A percentile compares a stretch with the other conserved stretches of the same genome.
Evolutionary conservation across 2,797 vertebrate species (phyloP).

Genomic region (Sebastes iracundus): DNA sequence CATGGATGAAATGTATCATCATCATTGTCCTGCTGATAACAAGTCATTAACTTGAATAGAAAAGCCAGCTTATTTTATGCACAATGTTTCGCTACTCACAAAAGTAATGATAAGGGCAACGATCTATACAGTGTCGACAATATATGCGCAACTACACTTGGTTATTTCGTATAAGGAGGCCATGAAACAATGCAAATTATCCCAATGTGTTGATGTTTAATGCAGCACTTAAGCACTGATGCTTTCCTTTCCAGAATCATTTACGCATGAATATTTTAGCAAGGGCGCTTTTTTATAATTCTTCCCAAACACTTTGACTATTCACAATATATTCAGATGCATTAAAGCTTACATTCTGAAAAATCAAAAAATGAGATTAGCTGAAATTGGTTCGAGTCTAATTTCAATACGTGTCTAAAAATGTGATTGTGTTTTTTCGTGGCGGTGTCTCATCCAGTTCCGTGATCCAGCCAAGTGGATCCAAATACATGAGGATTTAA

Average conservation of each 20-base stretch:
- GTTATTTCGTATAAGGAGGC: not conserved
- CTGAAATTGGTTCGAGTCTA: constrained; percentile 41
- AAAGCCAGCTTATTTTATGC: not conserved
- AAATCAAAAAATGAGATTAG: constrained; percentile 49
- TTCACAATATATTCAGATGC: constrained; percentile 21
- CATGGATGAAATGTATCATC: constrained; percentile 4
- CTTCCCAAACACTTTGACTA: constrained; percentile 7
- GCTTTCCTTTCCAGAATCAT: constrained; percentile 23
- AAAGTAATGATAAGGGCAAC: constrained; percentile 18
- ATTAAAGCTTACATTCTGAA: constrained; percentile 19
- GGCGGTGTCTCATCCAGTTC: constrained; percentile 20
- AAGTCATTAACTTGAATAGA: not conserved
- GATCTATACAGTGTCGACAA: constrained; percentile 4
- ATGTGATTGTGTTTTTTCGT: constrained; percentile 26
- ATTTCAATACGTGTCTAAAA: constrained; percentile 23
- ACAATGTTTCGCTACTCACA: constrained; percentile 30
- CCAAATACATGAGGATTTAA: constrained; percentile 54
- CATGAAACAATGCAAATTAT: constrained; percentile 14
- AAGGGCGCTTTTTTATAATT: constrained; percentile 22
- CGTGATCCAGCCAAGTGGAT: constrained; percentile 42
- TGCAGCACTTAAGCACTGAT: constrained; percentile 3
- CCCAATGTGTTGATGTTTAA: constrained; percentile 11
- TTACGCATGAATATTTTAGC: constrained; percentile 31
- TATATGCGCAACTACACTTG: constrained; percentile 26
- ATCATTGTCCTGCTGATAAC: not conserved